phyloP scores from a whole-genome alignment of 2,113 vertebrate genomes.

The Lampris megalopsis region DNA sequence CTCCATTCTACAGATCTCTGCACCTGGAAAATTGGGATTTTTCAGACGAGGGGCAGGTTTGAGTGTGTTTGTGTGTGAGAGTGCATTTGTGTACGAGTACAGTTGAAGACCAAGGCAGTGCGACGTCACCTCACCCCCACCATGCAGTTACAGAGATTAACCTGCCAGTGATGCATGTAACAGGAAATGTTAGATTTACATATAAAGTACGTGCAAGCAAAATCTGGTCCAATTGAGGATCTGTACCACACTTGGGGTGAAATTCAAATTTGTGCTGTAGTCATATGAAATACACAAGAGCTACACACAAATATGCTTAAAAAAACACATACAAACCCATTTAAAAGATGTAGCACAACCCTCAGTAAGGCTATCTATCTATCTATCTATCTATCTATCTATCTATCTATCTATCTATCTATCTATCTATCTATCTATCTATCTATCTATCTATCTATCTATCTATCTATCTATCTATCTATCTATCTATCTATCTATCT shows the following conservation, averaged over 20 bases:
- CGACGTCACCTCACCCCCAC: constrained; percentile 37
- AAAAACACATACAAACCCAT: constrained; percentile 1
- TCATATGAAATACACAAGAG: neutral
- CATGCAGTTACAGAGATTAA: constrained; percentile 30
- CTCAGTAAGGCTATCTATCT: no score
- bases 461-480: no score
- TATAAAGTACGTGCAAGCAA: constrained; percentile 44
- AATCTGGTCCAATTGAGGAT: constrained; percentile 25
- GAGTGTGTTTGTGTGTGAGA: neutral
- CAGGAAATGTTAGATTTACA: constrained; percentile 59
- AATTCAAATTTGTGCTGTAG: neutral
- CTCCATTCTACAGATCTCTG: constrained; percentile 62
- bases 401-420: no score
- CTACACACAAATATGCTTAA: constrained; percentile 1
- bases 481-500: no score
- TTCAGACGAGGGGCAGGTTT: constrained; percentile 4
- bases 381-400: no score
- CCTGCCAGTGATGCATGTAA: neutral
- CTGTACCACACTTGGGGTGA: constrained; percentile 30
- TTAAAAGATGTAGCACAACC: neutral
- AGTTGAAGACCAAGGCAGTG: constrained; percentile 21
- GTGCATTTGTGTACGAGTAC: constrained; percentile 38
- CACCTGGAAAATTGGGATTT: constrained; percentile 72
- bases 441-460: no score
- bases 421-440: no score